phyloP scores from a whole-genome alignment of 2,888 invertebrate genomes.

The Itoplectis maculator region DNA sequence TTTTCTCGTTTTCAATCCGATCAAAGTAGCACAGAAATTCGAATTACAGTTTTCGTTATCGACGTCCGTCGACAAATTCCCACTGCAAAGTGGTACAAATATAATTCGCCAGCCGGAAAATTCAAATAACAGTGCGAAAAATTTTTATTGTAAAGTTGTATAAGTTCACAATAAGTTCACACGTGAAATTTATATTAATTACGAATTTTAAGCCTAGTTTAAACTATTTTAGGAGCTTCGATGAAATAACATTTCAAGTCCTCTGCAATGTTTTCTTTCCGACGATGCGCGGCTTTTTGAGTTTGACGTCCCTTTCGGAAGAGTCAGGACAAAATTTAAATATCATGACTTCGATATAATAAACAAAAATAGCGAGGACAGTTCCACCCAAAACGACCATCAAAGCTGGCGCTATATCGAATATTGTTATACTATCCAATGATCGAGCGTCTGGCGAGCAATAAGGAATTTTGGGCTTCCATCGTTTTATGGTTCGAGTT shows the following conservation, averaged over 20 bases:
- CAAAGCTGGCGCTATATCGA: constrained; percentile 77
- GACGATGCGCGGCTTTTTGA: constrained; percentile 33
- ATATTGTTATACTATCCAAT: constrained; percentile 77
- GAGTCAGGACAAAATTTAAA: constrained; percentile 54
- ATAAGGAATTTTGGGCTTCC: constrained; percentile 78
- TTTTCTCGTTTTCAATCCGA: no score
- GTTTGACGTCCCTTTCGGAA: constrained; percentile 31
- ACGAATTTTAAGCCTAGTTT: no score
- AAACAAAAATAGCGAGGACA: constrained; percentile 70
- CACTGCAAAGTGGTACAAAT: no score
- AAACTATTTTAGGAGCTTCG: no score
- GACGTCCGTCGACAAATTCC: no score
- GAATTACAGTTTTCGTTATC: no score
- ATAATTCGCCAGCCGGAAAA: no score
- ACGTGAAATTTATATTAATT: no score
- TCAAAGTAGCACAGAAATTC: no score
- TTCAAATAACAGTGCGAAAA: no score
- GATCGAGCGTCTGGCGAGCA: constrained; percentile 75
- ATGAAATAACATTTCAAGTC: not conserved
- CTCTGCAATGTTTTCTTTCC: constrained; percentile 47
- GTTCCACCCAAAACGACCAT: constrained; percentile 74
- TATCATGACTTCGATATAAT: constrained; percentile 67
- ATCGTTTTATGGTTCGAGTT: constrained; percentile 75
- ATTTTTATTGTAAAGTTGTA: no score
- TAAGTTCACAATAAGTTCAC: no score